A percentile compares a stretch with the other conserved stretches of the same genome.
These are phyloP conservation scores for Apodemia hepburni DNA, from an alignment of 2,888 invertebrate genomes.

Conservation along the genomic window DNA sequence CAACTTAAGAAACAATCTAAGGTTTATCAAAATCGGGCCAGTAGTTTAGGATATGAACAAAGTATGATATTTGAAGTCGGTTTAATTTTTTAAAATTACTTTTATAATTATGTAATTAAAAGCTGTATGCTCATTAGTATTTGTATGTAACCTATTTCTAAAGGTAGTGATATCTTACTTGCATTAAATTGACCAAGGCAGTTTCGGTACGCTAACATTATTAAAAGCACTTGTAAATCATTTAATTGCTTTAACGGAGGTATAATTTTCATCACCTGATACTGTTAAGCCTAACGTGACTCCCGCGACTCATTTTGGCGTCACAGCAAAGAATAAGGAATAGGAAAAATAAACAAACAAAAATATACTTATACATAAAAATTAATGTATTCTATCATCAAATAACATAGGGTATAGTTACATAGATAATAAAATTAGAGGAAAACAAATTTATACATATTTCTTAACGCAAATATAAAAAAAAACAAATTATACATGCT, in stretches of 20 bases:
- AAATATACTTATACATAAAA: constrained; percentile 75
- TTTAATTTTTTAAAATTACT: too few relatives aligned
- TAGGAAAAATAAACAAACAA: constrained; percentile 57
- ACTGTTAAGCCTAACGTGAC: constrained; percentile 30
- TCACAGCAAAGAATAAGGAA: constrained; percentile 39
- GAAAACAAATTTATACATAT: constrained; percentile 79
- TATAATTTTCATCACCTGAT: constrained; percentile 24
- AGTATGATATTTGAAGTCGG: too few relatives aligned
- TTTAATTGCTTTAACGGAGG: constrained; percentile 28
- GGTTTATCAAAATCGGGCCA: too few relatives aligned
- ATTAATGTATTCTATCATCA: constrained; percentile 79
- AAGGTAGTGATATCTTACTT: constrained; percentile 11
- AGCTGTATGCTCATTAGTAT: background rate
- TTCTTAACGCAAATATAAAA: constrained; percentile 74
- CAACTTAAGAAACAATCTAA: too few relatives aligned
- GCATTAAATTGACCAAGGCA: constrained; percentile 40
- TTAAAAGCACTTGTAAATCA: constrained; percentile 36
- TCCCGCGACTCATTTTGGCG: constrained; percentile 23
- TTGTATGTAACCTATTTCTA: background rate
- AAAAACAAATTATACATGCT: constrained; percentile 76
- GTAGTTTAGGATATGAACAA: too few relatives aligned
- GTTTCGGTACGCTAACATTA: constrained; percentile 39
- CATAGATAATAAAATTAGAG: constrained; percentile 78
- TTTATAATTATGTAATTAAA: too few relatives aligned
- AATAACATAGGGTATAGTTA: constrained; percentile 77